phyloP scores from a whole-genome alignment of 2,113 vertebrate species.

The Mirza zaza region DNA sequence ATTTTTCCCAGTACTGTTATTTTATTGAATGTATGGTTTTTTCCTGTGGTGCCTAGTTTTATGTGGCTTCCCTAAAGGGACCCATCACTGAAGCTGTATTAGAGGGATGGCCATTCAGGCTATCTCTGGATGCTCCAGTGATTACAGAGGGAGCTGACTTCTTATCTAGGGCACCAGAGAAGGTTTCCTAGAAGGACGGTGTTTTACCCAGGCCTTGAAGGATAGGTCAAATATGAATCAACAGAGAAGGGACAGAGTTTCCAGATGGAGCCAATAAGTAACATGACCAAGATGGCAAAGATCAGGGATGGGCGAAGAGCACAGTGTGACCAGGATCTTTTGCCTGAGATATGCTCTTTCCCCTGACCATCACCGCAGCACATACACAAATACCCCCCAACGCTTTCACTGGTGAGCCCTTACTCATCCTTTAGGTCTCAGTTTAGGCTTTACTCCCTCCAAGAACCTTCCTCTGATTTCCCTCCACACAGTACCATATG shows the following conservation, averaged over 20 bases:
- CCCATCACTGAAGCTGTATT: background rate
- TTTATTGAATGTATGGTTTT: background rate
- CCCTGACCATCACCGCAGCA: background rate
- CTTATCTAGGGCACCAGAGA: background rate
- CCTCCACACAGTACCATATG: background rate
- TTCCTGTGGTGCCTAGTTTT: background rate
- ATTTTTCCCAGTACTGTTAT: background rate
- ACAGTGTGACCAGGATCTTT: background rate
- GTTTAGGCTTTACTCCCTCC: background rate
- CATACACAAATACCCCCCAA: rapidly evolving
- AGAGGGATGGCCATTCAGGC: background rate
- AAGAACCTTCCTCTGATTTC: background rate
- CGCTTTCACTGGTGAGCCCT: background rate
- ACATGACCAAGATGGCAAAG: background rate
- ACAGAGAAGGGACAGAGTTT: background rate
- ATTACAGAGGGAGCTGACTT: background rate
- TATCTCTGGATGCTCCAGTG: background rate
- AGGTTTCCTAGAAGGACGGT: background rate
- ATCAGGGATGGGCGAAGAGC: background rate
- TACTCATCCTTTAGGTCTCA: background rate
- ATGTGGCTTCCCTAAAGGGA: background rate
- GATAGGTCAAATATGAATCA: background rate
- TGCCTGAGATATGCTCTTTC: background rate
- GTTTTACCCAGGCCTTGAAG: background rate
- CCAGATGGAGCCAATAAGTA: background rate